These are phyloP conservation scores for Nycteola revayana DNA, from an alignment of 2,888 invertebrate genomes.

Conservation along the genomic window DNA sequence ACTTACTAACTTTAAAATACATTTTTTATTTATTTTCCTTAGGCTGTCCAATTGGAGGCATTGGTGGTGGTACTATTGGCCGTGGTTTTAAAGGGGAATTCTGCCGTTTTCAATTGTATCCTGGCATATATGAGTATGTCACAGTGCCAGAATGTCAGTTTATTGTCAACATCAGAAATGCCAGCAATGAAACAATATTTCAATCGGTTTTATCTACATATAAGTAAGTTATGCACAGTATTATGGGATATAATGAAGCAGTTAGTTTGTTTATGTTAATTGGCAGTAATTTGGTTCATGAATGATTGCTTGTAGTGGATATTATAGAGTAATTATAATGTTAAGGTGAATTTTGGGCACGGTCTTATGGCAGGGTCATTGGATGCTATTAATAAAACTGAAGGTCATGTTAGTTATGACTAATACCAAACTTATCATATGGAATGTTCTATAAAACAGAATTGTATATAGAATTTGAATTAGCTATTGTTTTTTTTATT, in stretches of 20 bases:
- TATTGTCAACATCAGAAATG: slow-evolving; percentile 91
- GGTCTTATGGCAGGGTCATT: no score
- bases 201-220: slow-evolving; percentile 90
- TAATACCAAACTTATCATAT: no score
- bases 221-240: slow-evolving; percentile 76
- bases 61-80: slow-evolving; percentile 88
- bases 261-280: slow-evolving; percentile 8
- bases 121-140: slow-evolving; percentile 94
- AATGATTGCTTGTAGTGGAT: slow-evolving; percentile 2
- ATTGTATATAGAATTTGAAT: no score
- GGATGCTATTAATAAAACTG: no score
- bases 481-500: no score
- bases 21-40: slow-evolving; percentile 17
- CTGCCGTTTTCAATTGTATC: slow-evolving; percentile 93
- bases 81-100: slow-evolving; percentile 96
- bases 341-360: no score
- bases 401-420: no score
- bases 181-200: slow-evolving; percentile 85
- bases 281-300: slow-evolving; percentile 1
- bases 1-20: slow-evolving; percentile 1
- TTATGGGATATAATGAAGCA: slow-evolving; percentile 6
- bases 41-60: slow-evolving; percentile 85
- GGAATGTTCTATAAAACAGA: no score
- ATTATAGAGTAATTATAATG: slow-evolving; percentile 1
- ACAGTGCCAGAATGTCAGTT: slow-evolving; percentile 94